phyloP scores from a whole-genome alignment of 2,113 vertebrate species.

The Catharus minimus region DNA sequence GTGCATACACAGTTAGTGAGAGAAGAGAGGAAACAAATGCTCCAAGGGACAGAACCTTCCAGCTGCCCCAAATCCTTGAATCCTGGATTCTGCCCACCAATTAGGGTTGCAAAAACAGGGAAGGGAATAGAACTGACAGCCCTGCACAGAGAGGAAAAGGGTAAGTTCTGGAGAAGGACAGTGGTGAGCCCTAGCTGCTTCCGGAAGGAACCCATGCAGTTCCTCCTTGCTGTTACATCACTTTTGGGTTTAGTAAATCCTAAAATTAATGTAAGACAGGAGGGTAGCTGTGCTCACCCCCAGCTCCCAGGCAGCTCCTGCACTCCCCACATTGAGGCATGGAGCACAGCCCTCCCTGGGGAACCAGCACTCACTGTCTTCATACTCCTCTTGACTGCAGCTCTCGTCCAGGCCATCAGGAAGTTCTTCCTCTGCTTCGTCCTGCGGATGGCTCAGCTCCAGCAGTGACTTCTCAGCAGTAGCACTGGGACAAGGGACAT shows the following conservation, averaged over 20 bases:
- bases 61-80: not conserved
- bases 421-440: constrained; percentile 80
- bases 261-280: not conserved
- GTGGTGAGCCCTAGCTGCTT: not conserved
- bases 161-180: not conserved
- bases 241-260: not conserved
- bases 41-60: not conserved
- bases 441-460: constrained; percentile 36
- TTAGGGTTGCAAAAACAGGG: not conserved
- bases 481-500: constrained; percentile 23
- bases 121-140: not conserved
- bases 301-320: not conserved
- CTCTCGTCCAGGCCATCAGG: constrained; percentile 79
- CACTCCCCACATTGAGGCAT: not conserved
- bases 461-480: not conserved
- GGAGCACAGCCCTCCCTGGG: not conserved
- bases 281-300: not conserved
- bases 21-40: not conserved
- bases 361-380: constrained; percentile 59
- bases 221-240: not conserved
- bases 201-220: not conserved
- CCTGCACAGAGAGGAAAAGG: not conserved
- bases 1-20: not conserved
- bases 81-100: not conserved
- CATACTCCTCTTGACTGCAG: constrained; percentile 75